Percentiles rank a stretch among this genome's conserved stretches.
phyloP scores from a whole-genome alignment of 2,888 invertebrate genomes.

The Nezara viridula region DNA sequence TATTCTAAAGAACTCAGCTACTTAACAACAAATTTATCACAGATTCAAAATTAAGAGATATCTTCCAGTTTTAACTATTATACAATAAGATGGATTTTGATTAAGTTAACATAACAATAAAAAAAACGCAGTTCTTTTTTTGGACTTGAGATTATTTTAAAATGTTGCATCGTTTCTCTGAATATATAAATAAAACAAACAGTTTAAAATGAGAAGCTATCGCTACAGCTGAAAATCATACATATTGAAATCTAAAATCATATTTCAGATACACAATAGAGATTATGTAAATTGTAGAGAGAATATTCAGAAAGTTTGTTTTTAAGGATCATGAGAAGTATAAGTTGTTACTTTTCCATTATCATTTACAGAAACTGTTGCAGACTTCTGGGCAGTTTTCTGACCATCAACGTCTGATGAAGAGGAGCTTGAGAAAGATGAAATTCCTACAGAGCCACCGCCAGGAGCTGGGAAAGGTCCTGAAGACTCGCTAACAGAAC shows the following conservation, averaged over 20 bases:
- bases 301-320: not conserved
- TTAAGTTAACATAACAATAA: not conserved
- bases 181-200: not conserved
- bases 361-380: conserved; percentile 79
- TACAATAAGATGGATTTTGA: not conserved
- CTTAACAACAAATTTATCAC: conserved; percentile 30
- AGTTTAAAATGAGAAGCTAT: not conserved
- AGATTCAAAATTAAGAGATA: conserved; percentile 23
- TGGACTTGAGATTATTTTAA: not conserved
- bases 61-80: conserved; percentile 15
- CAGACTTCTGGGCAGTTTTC: conserved; percentile 72
- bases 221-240: not conserved
- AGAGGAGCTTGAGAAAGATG: conserved; percentile 76
- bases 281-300: not conserved
- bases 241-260: not conserved
- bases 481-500: conserved; percentile 47
- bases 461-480: conserved; percentile 61
- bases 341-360: conserved; percentile 81
- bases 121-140: not conserved
- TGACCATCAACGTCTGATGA: conserved; percentile 76
- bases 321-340: conserved; percentile 70
- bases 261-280: not conserved
- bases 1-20: conserved; percentile 25
- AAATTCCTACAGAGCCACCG: conserved; percentile 70
- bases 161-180: not conserved